Percentiles rank a stretch among this genome's conserved stretches.
Evolutionary conservation across 2,888 invertebrate species (phyloP).

Genomic region (Myopa tessellatipennis): DNA sequence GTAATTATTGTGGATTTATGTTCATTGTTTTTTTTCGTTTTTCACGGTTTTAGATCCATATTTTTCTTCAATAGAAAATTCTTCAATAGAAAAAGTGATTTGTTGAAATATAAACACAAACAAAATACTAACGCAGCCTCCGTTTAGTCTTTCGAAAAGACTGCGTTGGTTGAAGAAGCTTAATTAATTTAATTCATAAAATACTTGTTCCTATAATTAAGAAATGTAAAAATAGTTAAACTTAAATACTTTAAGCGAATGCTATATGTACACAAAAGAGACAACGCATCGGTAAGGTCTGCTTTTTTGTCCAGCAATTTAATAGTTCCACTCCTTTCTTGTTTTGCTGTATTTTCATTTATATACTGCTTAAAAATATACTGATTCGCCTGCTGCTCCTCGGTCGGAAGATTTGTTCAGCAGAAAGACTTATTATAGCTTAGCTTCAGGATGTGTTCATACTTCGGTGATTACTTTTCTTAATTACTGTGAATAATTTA

Average conservation of each 20-base stretch:
- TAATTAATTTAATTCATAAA: constrained; percentile 17
- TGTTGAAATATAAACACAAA: constrained; percentile 11
- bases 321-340: constrained; percentile 5
- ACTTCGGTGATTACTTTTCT: constrained; percentile 1
- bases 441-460: too few species aligned
- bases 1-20: neutral
- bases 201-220: constrained; percentile 15
- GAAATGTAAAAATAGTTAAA: neutral
- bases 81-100: neutral
- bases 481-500: neutral
- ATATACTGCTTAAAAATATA: constrained; percentile 26
- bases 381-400: constrained; percentile 3
- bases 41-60: too few species aligned
- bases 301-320: neutral
- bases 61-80: neutral
- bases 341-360: constrained; percentile 5
- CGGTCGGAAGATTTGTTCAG: neutral
- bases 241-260: constrained; percentile 14
- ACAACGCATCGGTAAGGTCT: constrained; percentile 6
- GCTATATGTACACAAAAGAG: constrained; percentile 11
- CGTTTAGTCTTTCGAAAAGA: too few species aligned
- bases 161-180: too few species aligned
- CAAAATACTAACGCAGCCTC: neutral
- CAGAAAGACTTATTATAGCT: too few species aligned
- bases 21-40: neutral